phyloP scores from a whole-genome alignment of 2,797 vertebrate genomes.

The Falco rusticolus region DNA sequence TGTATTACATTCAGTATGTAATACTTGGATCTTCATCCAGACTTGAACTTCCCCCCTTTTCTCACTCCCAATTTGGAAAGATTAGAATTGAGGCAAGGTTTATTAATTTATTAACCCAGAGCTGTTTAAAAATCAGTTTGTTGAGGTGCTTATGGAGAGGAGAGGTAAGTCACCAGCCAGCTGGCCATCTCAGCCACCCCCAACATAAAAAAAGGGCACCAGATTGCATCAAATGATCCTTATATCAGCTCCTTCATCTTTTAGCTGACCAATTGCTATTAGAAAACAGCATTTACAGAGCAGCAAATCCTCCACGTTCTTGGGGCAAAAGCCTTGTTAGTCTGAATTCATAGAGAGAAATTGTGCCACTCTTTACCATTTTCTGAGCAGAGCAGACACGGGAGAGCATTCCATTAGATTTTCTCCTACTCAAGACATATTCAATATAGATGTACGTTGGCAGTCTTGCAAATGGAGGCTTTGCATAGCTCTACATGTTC shows the following conservation, averaged over 20 bases:
- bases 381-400: neutral
- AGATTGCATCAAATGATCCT: neutral
- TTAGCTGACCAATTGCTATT: neutral
- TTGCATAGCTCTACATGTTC: neutral
- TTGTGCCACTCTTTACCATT: neutral
- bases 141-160: neutral
- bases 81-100: neutral
- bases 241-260: neutral
- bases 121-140: neutral
- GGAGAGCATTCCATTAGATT: neutral
- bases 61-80: neutral
- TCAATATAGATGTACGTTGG: neutral
- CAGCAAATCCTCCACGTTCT: neutral
- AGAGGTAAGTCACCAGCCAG: neutral
- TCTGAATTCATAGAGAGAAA: neutral
- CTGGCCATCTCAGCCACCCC: neutral
- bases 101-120: neutral
- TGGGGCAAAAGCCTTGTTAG: neutral
- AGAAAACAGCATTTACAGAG: neutral
- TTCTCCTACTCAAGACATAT: neutral
- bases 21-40: neutral
- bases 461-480: neutral
- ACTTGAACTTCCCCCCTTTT: neutral
- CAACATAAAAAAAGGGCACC: neutral
- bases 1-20: neutral